Evolutionary conservation across 2,797 vertebrate species (phyloP).

Genomic region (Xenopus petersii): DNA sequence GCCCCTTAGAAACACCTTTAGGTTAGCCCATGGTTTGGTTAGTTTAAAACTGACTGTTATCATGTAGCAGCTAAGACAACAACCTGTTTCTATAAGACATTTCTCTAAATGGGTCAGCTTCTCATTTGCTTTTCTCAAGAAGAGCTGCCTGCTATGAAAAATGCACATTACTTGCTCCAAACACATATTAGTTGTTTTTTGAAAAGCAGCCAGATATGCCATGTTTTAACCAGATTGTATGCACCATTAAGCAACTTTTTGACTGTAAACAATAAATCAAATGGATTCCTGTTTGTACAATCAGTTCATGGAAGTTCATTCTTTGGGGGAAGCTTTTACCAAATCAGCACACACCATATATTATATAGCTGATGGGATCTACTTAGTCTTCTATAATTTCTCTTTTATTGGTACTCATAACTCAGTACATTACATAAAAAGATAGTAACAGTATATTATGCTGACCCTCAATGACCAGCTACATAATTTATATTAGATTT

Average conservation of each 20-base stretch:
- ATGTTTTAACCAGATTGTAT: constrained; percentile 53
- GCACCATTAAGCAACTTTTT: constrained; percentile 54
- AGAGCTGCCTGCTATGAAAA: constrained; percentile 46
- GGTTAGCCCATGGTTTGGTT: too few relatives aligned
- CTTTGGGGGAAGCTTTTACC: constrained; percentile 33
- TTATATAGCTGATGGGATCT: constrained; percentile 33
- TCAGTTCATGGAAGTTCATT: constrained; percentile 42
- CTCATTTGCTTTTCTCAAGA: constrained; percentile 45
- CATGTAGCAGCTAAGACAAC: background rate
- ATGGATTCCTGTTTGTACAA: constrained; percentile 33
- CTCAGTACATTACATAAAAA: background rate
- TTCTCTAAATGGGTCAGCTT: constrained; percentile 47
- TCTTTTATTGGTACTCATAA: constrained; percentile 23
- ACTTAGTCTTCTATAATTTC: constrained; percentile 23
- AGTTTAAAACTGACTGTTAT: background rate
- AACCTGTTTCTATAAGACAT: background rate
- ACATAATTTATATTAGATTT: too few relatives aligned
- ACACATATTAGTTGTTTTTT: constrained; percentile 16
- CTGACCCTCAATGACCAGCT: too few relatives aligned
- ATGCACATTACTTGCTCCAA: constrained; percentile 56
- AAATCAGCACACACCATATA: constrained; percentile 44
- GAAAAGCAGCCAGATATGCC: constrained; percentile 50
- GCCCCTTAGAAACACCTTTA: too few relatives aligned
- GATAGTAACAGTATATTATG: too few relatives aligned
- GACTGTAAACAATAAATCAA: constrained; percentile 52